Percentiles rank a stretch among this genome's conserved stretches.
Conservation (phyloP, 2,797 vertebrate genomes). For the Cirrhinus mrigala region DNA sequence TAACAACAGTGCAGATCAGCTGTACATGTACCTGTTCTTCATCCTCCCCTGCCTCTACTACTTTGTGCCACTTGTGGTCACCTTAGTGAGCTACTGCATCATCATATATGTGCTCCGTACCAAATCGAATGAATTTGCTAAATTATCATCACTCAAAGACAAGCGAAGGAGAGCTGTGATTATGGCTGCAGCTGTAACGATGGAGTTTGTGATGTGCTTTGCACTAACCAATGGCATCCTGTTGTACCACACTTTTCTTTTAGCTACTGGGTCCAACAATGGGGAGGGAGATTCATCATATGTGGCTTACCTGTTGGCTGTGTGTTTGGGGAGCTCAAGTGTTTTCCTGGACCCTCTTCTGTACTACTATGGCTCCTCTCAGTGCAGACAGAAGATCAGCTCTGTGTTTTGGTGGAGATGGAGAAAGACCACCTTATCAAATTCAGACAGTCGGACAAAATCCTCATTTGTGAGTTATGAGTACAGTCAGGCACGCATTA, state of each 20-base stretch:
- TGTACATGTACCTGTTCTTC: conserved; percentile 80
- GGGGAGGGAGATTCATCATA: conserved; percentile 77
- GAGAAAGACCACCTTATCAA: conserved; percentile 43
- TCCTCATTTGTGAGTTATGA: neutral
- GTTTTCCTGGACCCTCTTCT: conserved; percentile 90
- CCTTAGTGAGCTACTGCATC: conserved; percentile 78
- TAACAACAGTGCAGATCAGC: conserved; percentile 16
- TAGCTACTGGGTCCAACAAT: conserved; percentile 35
- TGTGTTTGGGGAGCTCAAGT: conserved; percentile 88
- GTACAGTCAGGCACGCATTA: neutral
- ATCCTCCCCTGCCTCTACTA: conserved; percentile 82
- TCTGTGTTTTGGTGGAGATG: conserved; percentile 74
- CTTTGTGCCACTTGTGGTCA: conserved; percentile 85
- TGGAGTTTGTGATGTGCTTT: conserved; percentile 88
- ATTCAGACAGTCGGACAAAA: neutral
- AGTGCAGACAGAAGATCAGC: conserved; percentile 85
- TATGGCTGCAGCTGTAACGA: conserved; percentile 83
- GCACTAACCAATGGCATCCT: conserved; percentile 87
- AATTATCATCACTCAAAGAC: conserved; percentile 66
- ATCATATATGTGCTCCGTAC: conserved; percentile 83
- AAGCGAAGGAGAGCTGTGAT: conserved; percentile 82
- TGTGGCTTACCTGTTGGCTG: conserved; percentile 83
- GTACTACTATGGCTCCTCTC: conserved; percentile 92
- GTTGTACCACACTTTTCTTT: conserved; percentile 81
- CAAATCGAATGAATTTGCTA: conserved; percentile 5